Evolutionary conservation across 64 coral and sea anemone species (phyloP), one percentile per base, ranked within the genome.

Genomic region (Cladopsammia gracilis): DNA sequence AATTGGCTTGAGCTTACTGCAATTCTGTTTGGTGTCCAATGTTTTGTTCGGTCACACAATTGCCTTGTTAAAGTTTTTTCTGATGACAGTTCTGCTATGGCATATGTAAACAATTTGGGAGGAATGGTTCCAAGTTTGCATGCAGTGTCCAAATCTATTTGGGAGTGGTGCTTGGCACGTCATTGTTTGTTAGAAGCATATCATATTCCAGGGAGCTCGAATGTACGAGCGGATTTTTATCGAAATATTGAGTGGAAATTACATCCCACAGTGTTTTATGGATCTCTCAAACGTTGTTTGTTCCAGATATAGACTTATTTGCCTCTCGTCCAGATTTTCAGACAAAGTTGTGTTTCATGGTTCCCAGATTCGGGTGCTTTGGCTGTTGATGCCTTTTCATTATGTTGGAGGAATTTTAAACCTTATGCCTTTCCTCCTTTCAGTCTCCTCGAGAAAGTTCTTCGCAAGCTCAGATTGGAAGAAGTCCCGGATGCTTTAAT

Each of bases 381-480:
- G 20, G 86, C 78, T 0, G 66, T 76, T 51, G 93, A 94, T 94
- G 78, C 93, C 16, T 89, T 94, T 42, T 73, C 69, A 16, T 64
- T 76, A 23, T 44, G 48, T 44, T 89, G 93, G 86, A 54, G 10
- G 48, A 79, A 82, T 42, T 62, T 88, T 26, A 94, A 66, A 73
- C 77, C 42, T 71, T 90, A 95, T 77, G 87, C 80, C 51, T 95
- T 85, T 48, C 86, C 87, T 76, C 77, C 93, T 51, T 94, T 94
- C 74, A 81, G 85, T 54, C 75, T 89, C 59, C 72, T 94, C 3
- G 25, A 26, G 5, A 69, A 76, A 82, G 57, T 85, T 20, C 24
- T 86, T 47, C 43, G 43, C 10, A 66, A 92, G 19, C 49, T 74
- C 68, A 62, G 43, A 51, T 34, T 51, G 73, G 70, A 87, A 25